A percentile compares a stretch with the other conserved stretches of the same genome.
phyloP scores from a whole-genome alignment of 2,888 invertebrate genomes.

The Allacma fusca region DNA sequence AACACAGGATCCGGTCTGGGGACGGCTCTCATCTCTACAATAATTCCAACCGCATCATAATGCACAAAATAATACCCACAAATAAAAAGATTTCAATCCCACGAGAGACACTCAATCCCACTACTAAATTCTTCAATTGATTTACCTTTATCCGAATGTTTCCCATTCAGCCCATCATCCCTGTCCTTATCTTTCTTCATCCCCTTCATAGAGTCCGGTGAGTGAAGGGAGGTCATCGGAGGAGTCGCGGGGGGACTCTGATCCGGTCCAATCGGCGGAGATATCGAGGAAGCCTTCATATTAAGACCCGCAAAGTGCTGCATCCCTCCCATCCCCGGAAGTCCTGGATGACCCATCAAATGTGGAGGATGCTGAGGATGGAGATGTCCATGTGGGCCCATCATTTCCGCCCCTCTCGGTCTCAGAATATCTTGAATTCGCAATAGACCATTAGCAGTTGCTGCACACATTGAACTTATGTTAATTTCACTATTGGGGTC shows the following conservation, averaged over 20 bases:
- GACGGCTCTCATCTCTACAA: no score
- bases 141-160: slow-evolving; percentile 57
- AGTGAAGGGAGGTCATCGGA: slow-evolving; percentile 56
- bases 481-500: slow-evolving; percentile 33
- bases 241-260: slow-evolving; percentile 61
- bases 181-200: slow-evolving; percentile 45
- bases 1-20: no score
- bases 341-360: slow-evolving; percentile 44
- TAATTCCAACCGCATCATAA: no score
- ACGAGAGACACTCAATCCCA: no score
- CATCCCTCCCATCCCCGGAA: slow-evolving; percentile 50
- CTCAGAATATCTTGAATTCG: slow-evolving; percentile 61
- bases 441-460: slow-evolving; percentile 54
- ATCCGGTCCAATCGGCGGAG: slow-evolving; percentile 60
- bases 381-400: slow-evolving; percentile 30
- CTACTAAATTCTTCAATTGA: no score
- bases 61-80: no score
- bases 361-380: slow-evolving; percentile 49
- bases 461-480: slow-evolving; percentile 54
- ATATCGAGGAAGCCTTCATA: slow-evolving; percentile 56
- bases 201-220: slow-evolving; percentile 57
- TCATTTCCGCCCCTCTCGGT: slow-evolving; percentile 44
- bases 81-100: no score
- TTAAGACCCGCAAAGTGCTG: slow-evolving; percentile 49
- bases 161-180: slow-evolving; percentile 45